A percentile compares a stretch with the other conserved stretches of the same genome.
Evolutionary conservation across 1,140 invertebrate species (phyloP).

Genomic region (Lepidotrigona ventralis): DNA sequence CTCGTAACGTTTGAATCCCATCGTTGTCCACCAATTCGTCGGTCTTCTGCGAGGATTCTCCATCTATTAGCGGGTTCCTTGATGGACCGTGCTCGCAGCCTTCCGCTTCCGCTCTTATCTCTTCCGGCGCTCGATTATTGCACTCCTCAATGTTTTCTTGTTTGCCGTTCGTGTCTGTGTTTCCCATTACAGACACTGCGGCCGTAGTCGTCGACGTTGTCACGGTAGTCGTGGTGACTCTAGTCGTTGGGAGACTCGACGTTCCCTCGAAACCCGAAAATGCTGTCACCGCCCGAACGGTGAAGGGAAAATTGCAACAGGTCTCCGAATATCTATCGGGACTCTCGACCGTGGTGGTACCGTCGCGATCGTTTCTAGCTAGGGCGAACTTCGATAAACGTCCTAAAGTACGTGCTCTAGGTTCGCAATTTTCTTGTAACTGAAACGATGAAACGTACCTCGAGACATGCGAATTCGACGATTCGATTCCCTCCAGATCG

Average conservation of each 20-base stretch:
- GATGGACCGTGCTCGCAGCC: slow-evolving; percentile 75
- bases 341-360: background rate
- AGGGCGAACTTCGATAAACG: slow-evolving; percentile 5
- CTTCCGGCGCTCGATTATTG: slow-evolving; percentile 57
- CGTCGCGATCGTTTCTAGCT: background rate
- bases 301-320: slow-evolving; percentile 31
- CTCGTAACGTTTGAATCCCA: slow-evolving; percentile 77
- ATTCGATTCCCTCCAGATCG: background rate
- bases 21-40: slow-evolving; percentile 75
- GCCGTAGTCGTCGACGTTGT: slow-evolving; percentile 29
- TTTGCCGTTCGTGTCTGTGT: background rate
- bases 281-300: background rate
- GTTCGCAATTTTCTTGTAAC: slow-evolving; percentile 10
- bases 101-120: slow-evolving; percentile 76
- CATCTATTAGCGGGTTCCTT: slow-evolving; percentile 69
- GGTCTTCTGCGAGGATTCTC: slow-evolving; percentile 68
- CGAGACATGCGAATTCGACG: background rate
- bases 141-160: background rate
- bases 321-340: slow-evolving; percentile 13
- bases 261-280: slow-evolving; percentile 3
- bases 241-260: background rate
- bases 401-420: background rate
- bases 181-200: background rate
- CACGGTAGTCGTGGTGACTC: background rate
- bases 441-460: slow-evolving; percentile 7